Conservation (phyloP, 2,797 vertebrate genomes). For the Macrochelys suwanniensis region DNA sequence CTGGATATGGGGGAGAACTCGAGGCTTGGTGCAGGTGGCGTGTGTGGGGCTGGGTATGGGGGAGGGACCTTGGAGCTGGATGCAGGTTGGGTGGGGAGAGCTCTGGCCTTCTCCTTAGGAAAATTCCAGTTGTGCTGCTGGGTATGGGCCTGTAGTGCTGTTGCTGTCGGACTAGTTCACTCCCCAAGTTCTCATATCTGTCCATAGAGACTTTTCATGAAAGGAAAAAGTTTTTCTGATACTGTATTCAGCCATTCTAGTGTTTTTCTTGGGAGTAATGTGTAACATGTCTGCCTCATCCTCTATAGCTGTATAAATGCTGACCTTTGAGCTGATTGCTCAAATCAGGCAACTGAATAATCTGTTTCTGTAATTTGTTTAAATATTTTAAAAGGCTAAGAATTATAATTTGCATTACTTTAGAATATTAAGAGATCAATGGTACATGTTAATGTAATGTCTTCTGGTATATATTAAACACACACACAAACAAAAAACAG, state of each 20-base stretch:
- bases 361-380: background rate
- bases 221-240: background rate
- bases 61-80: too few species aligned
- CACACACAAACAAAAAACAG: rapidly evolving
- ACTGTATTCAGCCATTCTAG: background rate
- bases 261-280: background rate
- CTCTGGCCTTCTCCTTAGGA: background rate
- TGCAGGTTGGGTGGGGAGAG: background rate
- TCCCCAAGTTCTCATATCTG: background rate
- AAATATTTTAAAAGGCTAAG: background rate
- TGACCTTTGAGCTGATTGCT: background rate
- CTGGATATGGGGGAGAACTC: too few species aligned
- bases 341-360: background rate
- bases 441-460: background rate
- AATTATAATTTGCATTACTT: background rate
- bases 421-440: background rate
- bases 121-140: background rate
- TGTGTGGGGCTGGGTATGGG: too few species aligned
- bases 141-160: background rate
- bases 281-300: background rate
- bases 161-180: background rate
- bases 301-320: background rate
- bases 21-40: too few species aligned
- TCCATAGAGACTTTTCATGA: background rate
- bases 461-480: background rate